A percentile compares a stretch with the other conserved stretches of the same genome.
phyloP scores from a whole-genome alignment of 2,113 vertebrate genomes.

The Anthoscopus minutus region DNA sequence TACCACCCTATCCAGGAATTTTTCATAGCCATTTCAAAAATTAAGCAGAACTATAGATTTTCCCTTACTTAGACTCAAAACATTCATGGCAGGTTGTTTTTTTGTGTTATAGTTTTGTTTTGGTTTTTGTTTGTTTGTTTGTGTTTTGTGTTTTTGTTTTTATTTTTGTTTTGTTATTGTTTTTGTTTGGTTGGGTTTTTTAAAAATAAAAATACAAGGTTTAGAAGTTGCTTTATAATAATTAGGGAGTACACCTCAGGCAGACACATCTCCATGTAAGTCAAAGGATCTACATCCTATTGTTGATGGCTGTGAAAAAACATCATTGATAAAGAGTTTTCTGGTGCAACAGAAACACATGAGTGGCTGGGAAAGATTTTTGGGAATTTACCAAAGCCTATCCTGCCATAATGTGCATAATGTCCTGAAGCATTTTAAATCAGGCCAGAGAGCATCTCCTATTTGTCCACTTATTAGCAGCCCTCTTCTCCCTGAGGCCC shows the following conservation, averaged over 20 bases:
- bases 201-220: not conserved
- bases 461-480: conserved; percentile 59
- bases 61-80: not conserved
- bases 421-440: conserved; percentile 32
- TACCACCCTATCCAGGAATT: not conserved
- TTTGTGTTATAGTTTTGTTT: too few species aligned
- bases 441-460: not conserved
- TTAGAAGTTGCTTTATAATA: not conserved
- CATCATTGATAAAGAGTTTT: not conserved
- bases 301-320: not conserved
- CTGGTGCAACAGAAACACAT: not conserved
- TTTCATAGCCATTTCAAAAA: not conserved
- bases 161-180: too few species aligned
- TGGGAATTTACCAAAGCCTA: not conserved
- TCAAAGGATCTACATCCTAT: not conserved
- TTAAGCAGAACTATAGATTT: not conserved
- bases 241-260: not conserved
- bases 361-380: not conserved
- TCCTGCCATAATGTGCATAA: not conserved
- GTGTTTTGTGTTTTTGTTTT: too few species aligned
- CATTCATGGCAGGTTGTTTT: not conserved
- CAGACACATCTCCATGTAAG: rapidly evolving
- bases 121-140: too few species aligned
- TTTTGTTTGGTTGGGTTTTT: not conserved
- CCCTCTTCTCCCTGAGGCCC: conserved; percentile 28